Conservation (phyloP, 2,113 vertebrate species). For the Hipposideros armiger region DNA sequence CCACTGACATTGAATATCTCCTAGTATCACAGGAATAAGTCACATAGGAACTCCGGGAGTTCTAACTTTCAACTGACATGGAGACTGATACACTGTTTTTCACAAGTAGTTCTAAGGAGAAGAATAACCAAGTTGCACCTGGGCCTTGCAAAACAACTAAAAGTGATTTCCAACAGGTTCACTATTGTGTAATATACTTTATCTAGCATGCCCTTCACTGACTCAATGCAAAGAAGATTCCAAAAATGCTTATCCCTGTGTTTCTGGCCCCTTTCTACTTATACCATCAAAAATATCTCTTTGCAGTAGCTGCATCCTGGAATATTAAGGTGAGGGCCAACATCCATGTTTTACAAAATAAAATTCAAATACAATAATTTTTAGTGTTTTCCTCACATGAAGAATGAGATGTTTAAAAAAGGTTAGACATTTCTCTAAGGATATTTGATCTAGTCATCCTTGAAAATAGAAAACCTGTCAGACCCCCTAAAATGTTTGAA, state of each 20-base stretch:
- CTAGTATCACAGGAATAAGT: background rate
- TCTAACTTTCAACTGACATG: background rate
- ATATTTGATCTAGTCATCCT: background rate
- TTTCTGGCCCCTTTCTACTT: background rate
- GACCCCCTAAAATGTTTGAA: background rate
- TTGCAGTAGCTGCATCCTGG: background rate
- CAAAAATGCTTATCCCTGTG: background rate
- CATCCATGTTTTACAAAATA: background rate
- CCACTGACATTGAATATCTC: background rate
- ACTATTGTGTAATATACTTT: background rate
- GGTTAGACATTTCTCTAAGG: background rate
- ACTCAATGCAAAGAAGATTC: background rate
- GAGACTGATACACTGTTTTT: background rate
- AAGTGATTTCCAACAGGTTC: background rate
- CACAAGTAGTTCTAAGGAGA: background rate
- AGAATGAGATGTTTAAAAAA: background rate
- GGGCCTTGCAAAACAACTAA: conserved; percentile 11
- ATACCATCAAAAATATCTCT: background rate
- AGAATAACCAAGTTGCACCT: background rate
- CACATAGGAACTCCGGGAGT: background rate
- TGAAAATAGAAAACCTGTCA: conserved; percentile 13
- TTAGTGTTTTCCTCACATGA: background rate
- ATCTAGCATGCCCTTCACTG: background rate
- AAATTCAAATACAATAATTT: background rate
- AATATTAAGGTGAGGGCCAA: background rate